Evolutionary conservation across 2,113 vertebrate genomes (phyloP).

Genomic region (Chloropsis hardwickii): DNA sequence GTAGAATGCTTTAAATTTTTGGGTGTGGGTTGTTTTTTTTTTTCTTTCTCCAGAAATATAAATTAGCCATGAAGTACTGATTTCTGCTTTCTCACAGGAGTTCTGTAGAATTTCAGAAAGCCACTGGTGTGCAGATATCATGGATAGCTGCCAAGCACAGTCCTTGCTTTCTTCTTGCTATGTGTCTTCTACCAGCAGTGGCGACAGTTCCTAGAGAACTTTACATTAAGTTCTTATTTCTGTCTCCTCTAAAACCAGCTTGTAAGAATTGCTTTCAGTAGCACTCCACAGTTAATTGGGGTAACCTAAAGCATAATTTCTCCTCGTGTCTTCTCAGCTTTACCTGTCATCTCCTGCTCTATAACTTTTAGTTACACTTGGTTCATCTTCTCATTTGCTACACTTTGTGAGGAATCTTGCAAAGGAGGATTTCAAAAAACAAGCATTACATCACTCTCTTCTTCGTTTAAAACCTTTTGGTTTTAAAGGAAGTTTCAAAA

Average conservation of each 20-base stretch:
- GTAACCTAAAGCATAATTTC: background rate
- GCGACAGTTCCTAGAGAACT: background rate
- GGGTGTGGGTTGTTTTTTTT: background rate
- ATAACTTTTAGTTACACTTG: background rate
- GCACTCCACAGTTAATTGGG: background rate
- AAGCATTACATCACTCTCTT: background rate
- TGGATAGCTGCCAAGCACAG: background rate
- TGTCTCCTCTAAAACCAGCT: background rate
- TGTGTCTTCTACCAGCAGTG: background rate
- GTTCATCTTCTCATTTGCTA: background rate
- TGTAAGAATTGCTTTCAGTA: background rate
- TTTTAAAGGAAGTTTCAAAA: background rate
- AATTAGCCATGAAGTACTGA: background rate
- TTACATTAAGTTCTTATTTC: background rate
- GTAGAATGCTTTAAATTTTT: slow-evolving; percentile 16
- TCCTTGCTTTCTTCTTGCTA: background rate
- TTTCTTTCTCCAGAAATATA: background rate
- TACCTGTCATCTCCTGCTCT: background rate
- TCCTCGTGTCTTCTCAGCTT: background rate
- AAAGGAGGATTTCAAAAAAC: background rate
- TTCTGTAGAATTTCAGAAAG: background rate
- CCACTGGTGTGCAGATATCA: background rate
- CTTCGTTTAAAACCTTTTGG: background rate
- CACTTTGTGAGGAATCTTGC: background rate
- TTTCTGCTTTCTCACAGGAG: background rate